A percentile compares a stretch with the other conserved stretches of the same genome.
These are phyloP conservation scores for Eucidaris tribuloides DNA, from an alignment of 35 echinoderm and acorn worm genomes.

Conservation along the genomic window DNA sequence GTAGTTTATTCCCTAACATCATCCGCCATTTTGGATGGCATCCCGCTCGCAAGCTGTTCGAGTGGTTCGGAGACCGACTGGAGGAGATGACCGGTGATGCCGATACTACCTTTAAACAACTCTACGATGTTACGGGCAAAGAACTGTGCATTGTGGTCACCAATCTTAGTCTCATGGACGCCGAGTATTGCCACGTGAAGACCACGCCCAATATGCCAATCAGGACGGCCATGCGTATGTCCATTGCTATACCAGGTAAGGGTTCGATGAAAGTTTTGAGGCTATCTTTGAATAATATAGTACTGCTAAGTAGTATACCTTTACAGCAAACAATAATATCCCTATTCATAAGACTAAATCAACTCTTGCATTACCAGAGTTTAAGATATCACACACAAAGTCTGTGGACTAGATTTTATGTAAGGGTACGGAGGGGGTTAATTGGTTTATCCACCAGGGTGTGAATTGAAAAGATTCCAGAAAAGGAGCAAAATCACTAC, in stretches of 20 bases:
- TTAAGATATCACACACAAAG: no score
- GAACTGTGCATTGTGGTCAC: conserved; percentile 89
- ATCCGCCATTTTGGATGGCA: conserved; percentile 87
- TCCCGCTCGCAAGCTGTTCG: conserved; percentile 66
- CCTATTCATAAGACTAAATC: no score
- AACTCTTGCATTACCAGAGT: no score
- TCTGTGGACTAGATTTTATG: no score
- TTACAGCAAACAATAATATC: no score
- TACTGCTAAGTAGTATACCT: no score
- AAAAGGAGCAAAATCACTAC: no score
- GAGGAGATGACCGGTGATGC: conserved; percentile 42
- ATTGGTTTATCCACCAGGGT: no score
- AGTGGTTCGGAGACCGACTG: conserved; percentile 83
- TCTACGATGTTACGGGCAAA: conserved; percentile 43
- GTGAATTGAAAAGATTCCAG: no score
- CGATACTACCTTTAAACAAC: conserved; percentile 66
- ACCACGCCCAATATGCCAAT: conserved; percentile 87
- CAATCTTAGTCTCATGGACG: conserved; percentile 86
- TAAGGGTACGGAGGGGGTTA: no score
- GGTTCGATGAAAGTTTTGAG: no score
- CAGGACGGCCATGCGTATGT: conserved; percentile 86
- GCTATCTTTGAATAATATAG: no score
- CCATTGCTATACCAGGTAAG: conserved; percentile 88
- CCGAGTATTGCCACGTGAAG: conserved; percentile 93
- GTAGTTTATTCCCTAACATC: conserved; percentile 77